phyloP scores from a whole-genome alignment of 2,797 vertebrate species.

The Danio tinwini region DNA sequence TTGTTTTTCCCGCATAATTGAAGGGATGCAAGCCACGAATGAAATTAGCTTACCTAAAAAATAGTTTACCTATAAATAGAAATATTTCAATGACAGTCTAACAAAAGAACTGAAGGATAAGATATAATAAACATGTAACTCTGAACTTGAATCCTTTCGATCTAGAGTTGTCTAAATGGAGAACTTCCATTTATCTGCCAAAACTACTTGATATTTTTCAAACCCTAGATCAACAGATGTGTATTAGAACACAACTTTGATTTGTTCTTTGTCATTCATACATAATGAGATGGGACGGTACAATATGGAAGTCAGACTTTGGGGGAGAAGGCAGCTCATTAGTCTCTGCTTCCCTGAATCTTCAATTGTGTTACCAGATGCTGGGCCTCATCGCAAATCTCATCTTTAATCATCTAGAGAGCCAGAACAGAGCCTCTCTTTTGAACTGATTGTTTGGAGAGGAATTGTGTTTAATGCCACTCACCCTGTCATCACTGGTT shows the following conservation, averaged over 20 bases:
- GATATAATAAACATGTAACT: no score
- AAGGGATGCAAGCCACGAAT: neutral
- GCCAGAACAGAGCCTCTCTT: slow-evolving; percentile 12
- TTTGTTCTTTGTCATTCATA: slow-evolving; percentile 14
- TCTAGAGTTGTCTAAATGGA: no score
- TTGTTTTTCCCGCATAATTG: neutral
- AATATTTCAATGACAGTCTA: no score
- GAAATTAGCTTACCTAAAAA: neutral
- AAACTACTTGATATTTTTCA: slow-evolving; percentile 12
- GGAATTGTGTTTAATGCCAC: slow-evolving; percentile 16
- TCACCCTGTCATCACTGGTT: slow-evolving; percentile 18
- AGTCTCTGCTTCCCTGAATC: slow-evolving; percentile 16
- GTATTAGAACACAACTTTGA: slow-evolving; percentile 20
- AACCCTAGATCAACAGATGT: slow-evolving; percentile 4
- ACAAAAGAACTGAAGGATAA: no score
- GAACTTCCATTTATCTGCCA: neutral
- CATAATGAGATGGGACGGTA: slow-evolving; percentile 1
- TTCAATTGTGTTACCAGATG: slow-evolving; percentile 39
- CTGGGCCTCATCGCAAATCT: slow-evolving; percentile 26
- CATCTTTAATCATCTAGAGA: slow-evolving; percentile 43
- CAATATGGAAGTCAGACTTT: neutral
- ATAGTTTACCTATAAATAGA: no score
- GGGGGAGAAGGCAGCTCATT: slow-evolving; percentile 33
- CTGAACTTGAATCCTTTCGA: no score
- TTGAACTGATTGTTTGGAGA: slow-evolving; percentile 29